Percentiles rank a stretch among this genome's conserved stretches.
Evolutionary conservation across 2,113 vertebrate genomes (phyloP).

Genomic region (Campylorhamphus procurvoides): DNA sequence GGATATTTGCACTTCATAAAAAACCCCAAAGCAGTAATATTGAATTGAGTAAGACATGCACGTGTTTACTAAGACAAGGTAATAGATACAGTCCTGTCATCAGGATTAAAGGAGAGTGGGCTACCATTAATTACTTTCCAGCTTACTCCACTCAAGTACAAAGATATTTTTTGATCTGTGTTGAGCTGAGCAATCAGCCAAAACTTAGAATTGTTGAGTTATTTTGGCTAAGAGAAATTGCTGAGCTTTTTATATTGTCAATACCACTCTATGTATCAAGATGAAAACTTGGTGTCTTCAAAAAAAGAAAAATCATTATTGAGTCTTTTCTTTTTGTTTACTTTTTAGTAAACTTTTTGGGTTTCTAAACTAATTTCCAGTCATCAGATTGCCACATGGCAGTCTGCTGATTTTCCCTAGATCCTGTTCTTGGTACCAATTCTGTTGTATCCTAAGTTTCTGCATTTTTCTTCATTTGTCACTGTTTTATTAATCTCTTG

Average conservation of each 20-base stretch:
- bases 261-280: background rate
- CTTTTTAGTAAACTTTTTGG: background rate
- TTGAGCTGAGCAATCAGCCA: background rate
- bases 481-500: background rate
- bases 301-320: background rate
- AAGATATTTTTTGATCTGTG: background rate
- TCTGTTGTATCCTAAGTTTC: background rate
- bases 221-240: background rate
- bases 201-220: background rate
- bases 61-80: background rate
- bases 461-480: background rate
- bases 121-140: constrained; percentile 1
- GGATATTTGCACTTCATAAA: background rate
- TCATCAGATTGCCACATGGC: too few species aligned
- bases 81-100: background rate
- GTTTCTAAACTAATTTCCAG: background rate
- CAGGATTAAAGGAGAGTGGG: constrained; percentile 12
- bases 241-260: background rate
- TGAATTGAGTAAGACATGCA: background rate
- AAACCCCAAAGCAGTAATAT: background rate
- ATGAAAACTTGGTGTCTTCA: background rate
- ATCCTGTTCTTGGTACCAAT: background rate
- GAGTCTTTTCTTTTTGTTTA: background rate
- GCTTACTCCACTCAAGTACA: background rate
- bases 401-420: background rate